Conservation (phyloP, 2,113 vertebrate genomes). For the Psittacara wagleri region DNA sequence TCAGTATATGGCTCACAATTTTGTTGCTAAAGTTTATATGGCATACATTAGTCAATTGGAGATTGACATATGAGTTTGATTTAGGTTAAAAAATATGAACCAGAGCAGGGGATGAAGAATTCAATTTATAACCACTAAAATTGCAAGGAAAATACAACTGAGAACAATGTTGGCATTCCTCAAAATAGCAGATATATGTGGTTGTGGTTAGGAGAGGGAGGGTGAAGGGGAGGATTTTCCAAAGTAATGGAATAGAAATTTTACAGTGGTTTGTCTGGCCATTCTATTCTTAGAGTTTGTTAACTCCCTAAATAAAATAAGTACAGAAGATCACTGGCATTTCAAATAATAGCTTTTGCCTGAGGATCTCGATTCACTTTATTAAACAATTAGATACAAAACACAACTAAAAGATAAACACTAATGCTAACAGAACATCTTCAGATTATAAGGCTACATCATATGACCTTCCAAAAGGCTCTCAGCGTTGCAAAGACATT, state of each 20-base stretch:
- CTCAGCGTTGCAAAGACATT: neutral
- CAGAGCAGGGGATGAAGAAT: slow-evolving; percentile 39
- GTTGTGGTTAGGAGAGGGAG: slow-evolving; percentile 14
- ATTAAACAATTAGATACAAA: neutral
- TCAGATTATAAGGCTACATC: neutral
- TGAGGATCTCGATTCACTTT: neutral
- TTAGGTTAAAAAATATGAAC: slow-evolving; percentile 36
- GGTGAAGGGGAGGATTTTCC: slow-evolving; percentile 41
- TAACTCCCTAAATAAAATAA: slow-evolving; percentile 29
- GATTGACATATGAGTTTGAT: slow-evolving; percentile 44
- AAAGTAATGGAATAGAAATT: slow-evolving; percentile 49
- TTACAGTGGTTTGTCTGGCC: slow-evolving; percentile 46
- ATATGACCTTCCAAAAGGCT: neutral
- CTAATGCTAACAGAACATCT: neutral
- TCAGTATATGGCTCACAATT: neutral
- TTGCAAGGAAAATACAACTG: neutral
- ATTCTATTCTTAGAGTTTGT: slow-evolving; percentile 22
- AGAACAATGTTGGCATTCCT: slow-evolving; percentile 62
- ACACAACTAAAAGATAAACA: neutral
- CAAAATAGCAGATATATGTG: slow-evolving; percentile 51
- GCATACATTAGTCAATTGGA: neutral
- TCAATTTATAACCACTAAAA: slow-evolving; percentile 52
- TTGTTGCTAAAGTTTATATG: neutral
- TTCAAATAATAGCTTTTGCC: neutral
- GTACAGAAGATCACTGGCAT: neutral